Conservation (phyloP, 2,797 vertebrate genomes). For the Acrocephalus scirpaceus region DNA sequence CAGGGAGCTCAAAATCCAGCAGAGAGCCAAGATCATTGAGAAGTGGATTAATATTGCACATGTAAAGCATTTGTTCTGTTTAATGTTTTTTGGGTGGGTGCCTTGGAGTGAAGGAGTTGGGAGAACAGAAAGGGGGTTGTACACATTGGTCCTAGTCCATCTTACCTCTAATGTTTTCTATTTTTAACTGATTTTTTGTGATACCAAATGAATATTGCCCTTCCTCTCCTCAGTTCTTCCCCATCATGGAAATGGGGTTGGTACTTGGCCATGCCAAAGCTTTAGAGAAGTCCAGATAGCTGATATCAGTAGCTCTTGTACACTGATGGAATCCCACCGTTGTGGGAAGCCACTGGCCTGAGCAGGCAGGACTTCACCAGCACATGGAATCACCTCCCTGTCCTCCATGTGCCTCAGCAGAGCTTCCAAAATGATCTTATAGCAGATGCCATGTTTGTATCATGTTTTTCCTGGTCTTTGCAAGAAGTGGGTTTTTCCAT, state of each 20-base stretch:
- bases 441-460: constrained; percentile 8
- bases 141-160: background rate
- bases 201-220: background rate
- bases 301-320: background rate
- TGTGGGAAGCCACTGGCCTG: background rate
- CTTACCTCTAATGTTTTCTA: background rate
- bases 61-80: constrained; percentile 70
- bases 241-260: background rate
- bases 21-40: constrained; percentile 90
- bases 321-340: background rate
- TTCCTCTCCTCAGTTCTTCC: background rate
- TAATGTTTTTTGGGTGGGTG: background rate
- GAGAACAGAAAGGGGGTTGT: background rate
- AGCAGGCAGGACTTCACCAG: background rate
- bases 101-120: background rate
- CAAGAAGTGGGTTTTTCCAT: background rate
- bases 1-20: constrained; percentile 85
- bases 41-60: constrained; percentile 95
- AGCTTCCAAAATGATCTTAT: background rate
- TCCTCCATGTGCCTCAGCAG: background rate
- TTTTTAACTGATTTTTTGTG: background rate
- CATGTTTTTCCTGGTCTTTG: constrained; percentile 1
- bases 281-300: background rate
- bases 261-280: background rate
- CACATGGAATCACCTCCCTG: background rate